Percentiles rank a stretch among this genome's conserved stretches.
Evolutionary conservation across 2,113 vertebrate genomes (phyloP).

Genomic region (Solenodon paradoxus): DNA sequence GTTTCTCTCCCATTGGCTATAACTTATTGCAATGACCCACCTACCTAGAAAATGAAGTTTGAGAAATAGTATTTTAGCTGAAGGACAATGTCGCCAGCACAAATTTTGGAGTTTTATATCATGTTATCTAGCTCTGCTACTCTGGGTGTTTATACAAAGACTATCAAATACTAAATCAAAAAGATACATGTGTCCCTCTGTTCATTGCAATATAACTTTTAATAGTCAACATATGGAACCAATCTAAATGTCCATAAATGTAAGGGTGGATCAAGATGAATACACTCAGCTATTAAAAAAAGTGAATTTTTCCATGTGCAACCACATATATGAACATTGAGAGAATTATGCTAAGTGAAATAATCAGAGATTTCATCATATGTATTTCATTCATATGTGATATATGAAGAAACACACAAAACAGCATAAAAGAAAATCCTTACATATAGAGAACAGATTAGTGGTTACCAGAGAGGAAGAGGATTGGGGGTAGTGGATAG

Average conservation of each 20-base stretch:
- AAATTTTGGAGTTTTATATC: background rate
- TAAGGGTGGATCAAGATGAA: too few relatives aligned
- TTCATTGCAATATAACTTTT: background rate
- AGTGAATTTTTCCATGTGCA: background rate
- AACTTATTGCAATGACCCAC: background rate
- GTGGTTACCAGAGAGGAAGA: background rate
- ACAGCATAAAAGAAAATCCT: too few relatives aligned
- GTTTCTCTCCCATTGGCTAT: background rate
- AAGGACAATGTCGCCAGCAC: background rate
- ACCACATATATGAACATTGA: background rate
- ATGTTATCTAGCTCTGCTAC: background rate
- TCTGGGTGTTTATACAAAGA: background rate
- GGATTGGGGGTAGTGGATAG: background rate
- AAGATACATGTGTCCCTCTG: background rate
- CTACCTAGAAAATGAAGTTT: background rate
- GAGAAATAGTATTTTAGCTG: background rate
- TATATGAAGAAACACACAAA: too few relatives aligned
- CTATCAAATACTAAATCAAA: background rate
- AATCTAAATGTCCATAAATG: background rate
- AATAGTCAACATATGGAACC: too few relatives aligned
- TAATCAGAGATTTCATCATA: background rate
- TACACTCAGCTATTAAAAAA: background rate
- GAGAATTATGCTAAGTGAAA: background rate
- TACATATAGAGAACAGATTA: background rate
- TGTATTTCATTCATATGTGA: too few relatives aligned